These are phyloP conservation scores for Suillia variegata DNA, from an alignment of 2,888 invertebrate genomes.

Conservation along the genomic window DNA sequence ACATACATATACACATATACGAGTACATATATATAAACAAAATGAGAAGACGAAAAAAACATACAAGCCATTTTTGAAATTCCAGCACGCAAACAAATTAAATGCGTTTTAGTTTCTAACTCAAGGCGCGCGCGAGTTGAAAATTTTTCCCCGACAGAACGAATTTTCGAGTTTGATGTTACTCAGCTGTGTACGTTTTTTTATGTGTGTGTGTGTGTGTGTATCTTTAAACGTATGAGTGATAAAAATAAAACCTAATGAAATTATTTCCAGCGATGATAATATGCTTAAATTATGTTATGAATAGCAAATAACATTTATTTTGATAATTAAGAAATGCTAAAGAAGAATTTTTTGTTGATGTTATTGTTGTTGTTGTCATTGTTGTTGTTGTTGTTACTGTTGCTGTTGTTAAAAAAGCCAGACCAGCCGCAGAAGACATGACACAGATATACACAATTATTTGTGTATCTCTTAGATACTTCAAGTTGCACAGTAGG, in stretches of 20 bases:
- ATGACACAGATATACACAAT: too few species aligned
- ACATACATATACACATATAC: not conserved
- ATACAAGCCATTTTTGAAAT: not conserved
- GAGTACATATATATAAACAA: not conserved
- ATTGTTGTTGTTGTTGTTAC: too few species aligned
- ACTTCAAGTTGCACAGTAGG: too few species aligned
- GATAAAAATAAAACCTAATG: not conserved
- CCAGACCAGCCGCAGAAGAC: too few species aligned
- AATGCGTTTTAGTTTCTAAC: conserved; percentile 7
- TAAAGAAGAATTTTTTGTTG: too few species aligned
- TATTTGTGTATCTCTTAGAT: too few species aligned
- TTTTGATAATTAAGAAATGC: too few species aligned
- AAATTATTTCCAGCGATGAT: not conserved
- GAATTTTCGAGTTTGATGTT: not conserved
- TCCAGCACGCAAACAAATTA: conserved; percentile 15
- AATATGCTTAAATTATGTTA: not conserved
- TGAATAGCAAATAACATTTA: not conserved
- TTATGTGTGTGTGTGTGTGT: too few species aligned
- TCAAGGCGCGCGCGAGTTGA: not conserved
- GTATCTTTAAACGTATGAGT: too few species aligned
- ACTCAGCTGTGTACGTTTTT: not conserved
- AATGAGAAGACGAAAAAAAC: not conserved
- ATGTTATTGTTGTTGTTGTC: too few species aligned
- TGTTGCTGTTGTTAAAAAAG: too few species aligned
- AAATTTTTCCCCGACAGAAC: not conserved